Percentiles rank a stretch among this genome's conserved stretches.
These are phyloP conservation scores for Sinocyclocheilus anophthalmus DNA, from an alignment of 2,113 vertebrate genomes.

Conservation along the genomic window DNA sequence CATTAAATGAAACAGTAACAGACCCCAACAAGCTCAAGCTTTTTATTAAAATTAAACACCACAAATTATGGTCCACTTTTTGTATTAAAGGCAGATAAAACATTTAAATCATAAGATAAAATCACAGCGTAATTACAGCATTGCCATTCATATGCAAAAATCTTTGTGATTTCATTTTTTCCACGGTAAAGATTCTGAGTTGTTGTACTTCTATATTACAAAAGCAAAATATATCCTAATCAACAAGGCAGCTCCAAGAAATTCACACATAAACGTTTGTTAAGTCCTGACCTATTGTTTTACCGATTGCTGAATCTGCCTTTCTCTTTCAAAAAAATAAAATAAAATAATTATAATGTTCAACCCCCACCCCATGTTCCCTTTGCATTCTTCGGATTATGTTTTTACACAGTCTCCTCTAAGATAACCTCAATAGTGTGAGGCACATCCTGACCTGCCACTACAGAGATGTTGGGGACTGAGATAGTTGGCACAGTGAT, in stretches of 20 bases:
- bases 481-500: constrained; percentile 71
- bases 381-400: not conserved
- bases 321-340: not conserved
- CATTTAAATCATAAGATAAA: not conserved
- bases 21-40: not conserved
- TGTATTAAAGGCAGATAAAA: constrained; percentile 32
- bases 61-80: constrained; percentile 5
- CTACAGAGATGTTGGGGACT: constrained; percentile 50
- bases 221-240: not conserved
- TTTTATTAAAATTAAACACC: constrained; percentile 39
- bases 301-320: not conserved
- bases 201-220: not conserved
- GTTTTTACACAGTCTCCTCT: constrained; percentile 72
- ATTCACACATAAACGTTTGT: not conserved
- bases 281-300: not conserved
- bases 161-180: not conserved
- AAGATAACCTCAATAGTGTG: constrained; percentile 80
- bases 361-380: not conserved
- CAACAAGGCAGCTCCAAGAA: not conserved
- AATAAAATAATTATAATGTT: not conserved
- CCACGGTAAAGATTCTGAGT: not conserved
- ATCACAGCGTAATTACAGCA: not conserved
- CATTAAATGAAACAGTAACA: not conserved
- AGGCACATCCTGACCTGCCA: constrained; percentile 69
- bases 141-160: constrained; percentile 1